Evolutionary conservation across 53 echinoderm and acorn worm species (phyloP), one percentile per base, ranked within the genome.

Genomic region (Hippasteria phrygiana): DNA sequence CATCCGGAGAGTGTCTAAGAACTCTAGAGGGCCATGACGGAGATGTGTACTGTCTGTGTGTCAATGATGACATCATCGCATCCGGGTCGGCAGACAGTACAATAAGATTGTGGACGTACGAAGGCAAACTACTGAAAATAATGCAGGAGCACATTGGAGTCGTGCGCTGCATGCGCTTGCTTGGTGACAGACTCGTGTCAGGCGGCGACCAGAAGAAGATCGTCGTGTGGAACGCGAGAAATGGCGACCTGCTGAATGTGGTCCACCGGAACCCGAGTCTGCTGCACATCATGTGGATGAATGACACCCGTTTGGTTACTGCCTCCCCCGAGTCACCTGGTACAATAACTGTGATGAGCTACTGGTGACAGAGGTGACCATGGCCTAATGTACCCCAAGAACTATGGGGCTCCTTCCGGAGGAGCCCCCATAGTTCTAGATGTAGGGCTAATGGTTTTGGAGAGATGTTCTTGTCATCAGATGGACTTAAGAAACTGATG

Each of bases 131-230:
- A 28, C 77, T 97, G 46, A 91, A 85, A 51, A 90, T 93, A 24
- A 95, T 97, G 95, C 72, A 74, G 35, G 97, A 95, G 55, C 97
- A 96, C 83, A 95, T 97, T n/a, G 97, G 97, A 38, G 95, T 97
- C 5, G 97, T 97, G 4, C 91, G 97, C 1, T 95, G 95, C 41
- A 42, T 96, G 63, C 72, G 86, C 31, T 69, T 97, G 13, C 73
- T 73, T 53, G 89, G 93, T 36, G 77, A 91, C 42, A 88, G 92
- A 55, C 43, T 97, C 59, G 91, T 97, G 39, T 85, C 97, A 18
- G 97, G 97, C 53, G 95, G 97, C 29, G 97, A 96, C 54, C 73
- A 92, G 35, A 97, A 97, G 87, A 97, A 95, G 77, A 95, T 95
- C 22, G 93, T 95, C 1, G 95, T 97, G 3, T 97, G 97, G 97